Conservation (phyloP, 2,113 vertebrate species). For the Lepus americanus region DNA sequence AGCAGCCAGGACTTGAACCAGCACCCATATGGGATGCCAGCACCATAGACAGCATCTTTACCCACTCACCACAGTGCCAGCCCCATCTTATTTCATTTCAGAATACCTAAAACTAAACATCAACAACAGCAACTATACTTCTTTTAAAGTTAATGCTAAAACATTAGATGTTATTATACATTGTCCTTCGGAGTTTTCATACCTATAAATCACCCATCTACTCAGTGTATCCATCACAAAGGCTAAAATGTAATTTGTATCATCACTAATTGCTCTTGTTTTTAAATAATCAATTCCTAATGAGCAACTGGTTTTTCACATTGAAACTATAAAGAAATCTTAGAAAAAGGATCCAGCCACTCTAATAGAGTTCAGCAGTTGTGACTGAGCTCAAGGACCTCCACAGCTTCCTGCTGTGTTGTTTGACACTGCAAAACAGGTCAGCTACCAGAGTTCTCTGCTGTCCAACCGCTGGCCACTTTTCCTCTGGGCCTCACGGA, state of each 20-base stretch:
- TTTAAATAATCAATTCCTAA: constrained; percentile 21
- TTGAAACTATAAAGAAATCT: neutral
- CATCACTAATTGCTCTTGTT: neutral
- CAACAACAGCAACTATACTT: neutral
- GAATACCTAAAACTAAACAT: constrained; percentile 10
- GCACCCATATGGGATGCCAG: too few relatives aligned
- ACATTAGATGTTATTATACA: neutral
- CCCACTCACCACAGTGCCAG: too few relatives aligned
- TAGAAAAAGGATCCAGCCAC: neutral
- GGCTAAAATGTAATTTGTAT: constrained; percentile 8
- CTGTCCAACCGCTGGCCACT: neutral
- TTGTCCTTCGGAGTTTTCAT: constrained; percentile 1
- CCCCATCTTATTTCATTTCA: constrained; percentile 4
- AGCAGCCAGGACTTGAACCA: too few relatives aligned
- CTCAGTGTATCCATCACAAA: neutral
- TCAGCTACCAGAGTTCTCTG: neutral
- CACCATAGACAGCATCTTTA: too few relatives aligned
- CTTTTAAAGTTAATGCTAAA: constrained; percentile 14
- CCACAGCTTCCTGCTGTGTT: neutral
- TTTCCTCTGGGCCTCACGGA: neutral
- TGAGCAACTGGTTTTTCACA: constrained; percentile 10
- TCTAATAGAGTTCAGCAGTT: neutral
- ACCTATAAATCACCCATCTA: neutral
- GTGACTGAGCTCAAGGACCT: constrained; percentile 37
- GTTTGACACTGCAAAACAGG: neutral